Evolutionary conservation across 2,888 invertebrate genomes (phyloP), one percentile per base, ranked within the genome.

Genomic region (Geotrupes spiniger): DNA sequence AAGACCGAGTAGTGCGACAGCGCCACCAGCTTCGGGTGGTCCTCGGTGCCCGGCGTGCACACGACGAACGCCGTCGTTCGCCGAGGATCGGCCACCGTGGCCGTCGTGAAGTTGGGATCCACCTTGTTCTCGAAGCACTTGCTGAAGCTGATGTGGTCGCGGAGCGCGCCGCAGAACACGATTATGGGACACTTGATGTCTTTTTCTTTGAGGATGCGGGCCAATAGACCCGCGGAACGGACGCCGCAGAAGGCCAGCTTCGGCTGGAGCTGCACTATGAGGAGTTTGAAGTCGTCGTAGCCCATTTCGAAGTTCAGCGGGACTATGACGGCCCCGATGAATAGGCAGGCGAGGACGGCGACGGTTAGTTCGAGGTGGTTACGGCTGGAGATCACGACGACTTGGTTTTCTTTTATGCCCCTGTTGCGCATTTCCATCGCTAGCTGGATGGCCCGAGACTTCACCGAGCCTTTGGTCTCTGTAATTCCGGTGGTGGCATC

Each of bases 161-260:
- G 45, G 2, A 49, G 45, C n/a, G 60, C 57, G 2, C 50, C 42
- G 4, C 62, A 62, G 42, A 65, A 65, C 29, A 26, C 14, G 36
- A 36, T 41, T 10, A 49, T 45, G 4, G 40, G 38, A 11, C 46
- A 46, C n/a, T 15, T 43, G 8, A 41, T 31, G 16, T 26, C 16
- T 29, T 36, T 44, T 26, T 54, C 57, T 2, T 45, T 40, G 4
- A 61, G 33, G 12, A 64, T 57, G 10, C 61, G 48, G 31, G 65
- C 62, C 4, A 68, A 49, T 25, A 63, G 63, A 33, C 63, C 63
- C 5, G 62, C 46, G 1, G 61, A 56, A 41, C 69, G 54, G 1
- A 57, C 43, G 36, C 69, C 70, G 37, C 67, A 67, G 49, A 71
- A 71, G 15, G 62, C 61, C 46, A 71, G 59, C 46, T 65, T 66